Evolutionary conservation across 2,113 vertebrate genomes (phyloP), one percentile per base, ranked within the genome.

Genomic region (Hypocryptadius cinnamomeus): DNA sequence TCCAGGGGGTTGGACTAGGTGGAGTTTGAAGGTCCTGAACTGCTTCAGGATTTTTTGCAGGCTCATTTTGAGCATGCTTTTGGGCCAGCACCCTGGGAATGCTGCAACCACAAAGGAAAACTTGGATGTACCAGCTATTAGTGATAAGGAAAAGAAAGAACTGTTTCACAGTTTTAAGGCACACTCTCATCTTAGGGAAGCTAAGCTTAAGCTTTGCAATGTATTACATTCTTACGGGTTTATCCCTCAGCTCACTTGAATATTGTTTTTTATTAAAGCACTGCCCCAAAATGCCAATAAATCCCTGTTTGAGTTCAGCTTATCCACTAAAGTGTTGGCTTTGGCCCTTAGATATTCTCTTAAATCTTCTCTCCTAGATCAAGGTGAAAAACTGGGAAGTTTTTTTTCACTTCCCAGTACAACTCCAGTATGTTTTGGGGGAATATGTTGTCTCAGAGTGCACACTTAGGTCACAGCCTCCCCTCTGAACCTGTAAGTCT

Each of bases 391-490:
- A 11, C 45, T 50, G 57, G 9, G 10, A 61, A 33, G 8, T 4
- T 20, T 47, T 28, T 54, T 45, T 48, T n/a, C 17, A 42, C 6
- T 81, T 65, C 16, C 31, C 22, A 44, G 9, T 9, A 70, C 25
- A 66, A 50, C 2, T 68, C 19, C 2, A 1, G 6, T 18, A 13
- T 4, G n/a, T 4, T 8, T 56, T 13, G 0, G 12, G 15, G 35
- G 15, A 10, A 20, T 60, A 18, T 27, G 3, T 15, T 74, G 6
- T 59, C 17, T 74, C 35, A 57, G 5, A 37, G 16, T 18, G 6
- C 48, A 22, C 13, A 28, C 17, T 23, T 28, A 23, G 8, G 9
- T 48, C 31, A 48, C 45, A 64, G 27, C 15, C 31, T 51, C 73
- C 44, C 15, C 57, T 35, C 8, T 68, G 48, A 61, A 72, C 8